phyloP scores from a whole-genome alignment of 2,113 vertebrate species.

The Crypturellus undulatus region DNA sequence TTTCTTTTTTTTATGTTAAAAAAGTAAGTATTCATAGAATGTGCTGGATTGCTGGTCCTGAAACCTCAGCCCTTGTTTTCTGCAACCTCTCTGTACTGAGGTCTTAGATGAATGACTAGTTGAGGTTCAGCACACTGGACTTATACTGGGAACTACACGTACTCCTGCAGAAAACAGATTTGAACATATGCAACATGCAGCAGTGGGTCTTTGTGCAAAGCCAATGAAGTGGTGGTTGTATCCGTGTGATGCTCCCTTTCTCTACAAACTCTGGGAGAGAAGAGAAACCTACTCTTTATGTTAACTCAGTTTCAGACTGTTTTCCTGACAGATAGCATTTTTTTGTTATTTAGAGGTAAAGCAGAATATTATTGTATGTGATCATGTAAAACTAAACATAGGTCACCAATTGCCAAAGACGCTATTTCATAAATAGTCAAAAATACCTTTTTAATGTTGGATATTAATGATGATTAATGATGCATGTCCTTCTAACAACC shows the following conservation, averaged over 20 bases:
- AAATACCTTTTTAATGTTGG: background rate
- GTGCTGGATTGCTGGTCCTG: background rate
- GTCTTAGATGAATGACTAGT: background rate
- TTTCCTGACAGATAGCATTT: background rate
- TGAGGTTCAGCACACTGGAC: background rate
- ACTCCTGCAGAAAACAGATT: background rate
- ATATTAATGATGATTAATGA: background rate
- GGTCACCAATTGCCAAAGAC: background rate
- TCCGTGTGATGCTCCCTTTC: background rate
- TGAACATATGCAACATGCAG: background rate
- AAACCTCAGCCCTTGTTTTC: background rate
- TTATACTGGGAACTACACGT: background rate
- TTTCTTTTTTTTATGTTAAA: background rate
- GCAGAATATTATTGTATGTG: background rate
- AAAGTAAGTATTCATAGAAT: background rate
- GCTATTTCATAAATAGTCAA: background rate
- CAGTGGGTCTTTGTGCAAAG: background rate
- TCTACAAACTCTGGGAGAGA: rapidly evolving
- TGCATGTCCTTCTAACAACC: background rate
- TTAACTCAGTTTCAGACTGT: background rate
- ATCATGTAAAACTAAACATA: background rate
- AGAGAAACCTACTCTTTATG: background rate
- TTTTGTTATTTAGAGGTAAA: background rate
- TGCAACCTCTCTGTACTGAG: background rate
- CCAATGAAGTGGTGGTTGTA: background rate